Base-by-base conservation (phyloP, 2,888 invertebrate species). In the Minunthozetes semirufus region DNA sequence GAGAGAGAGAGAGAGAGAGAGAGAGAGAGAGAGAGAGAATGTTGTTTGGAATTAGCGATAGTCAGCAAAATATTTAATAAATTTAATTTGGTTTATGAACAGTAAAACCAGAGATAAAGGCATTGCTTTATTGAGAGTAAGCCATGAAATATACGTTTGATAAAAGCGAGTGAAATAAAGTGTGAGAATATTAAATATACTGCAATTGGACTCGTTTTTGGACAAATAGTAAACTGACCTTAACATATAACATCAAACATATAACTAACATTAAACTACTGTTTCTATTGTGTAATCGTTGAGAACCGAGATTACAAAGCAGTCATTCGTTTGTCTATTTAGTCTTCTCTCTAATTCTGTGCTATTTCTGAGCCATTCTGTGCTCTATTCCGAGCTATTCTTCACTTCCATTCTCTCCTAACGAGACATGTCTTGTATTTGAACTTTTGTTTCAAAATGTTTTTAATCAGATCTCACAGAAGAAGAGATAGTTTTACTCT, bases 381-480 rank as follows among this genome's bases (percentile, higher is more conserved):
- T 33, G 33, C 33, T 33, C 3, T 33, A 33, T 33, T 33, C 33
- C 8, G 33, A 5, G 33, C 33, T 33, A 33, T 33, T 33, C 33
- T 33, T 33, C 33, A 5, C 33, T 33, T 33, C 8, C 33, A 33
- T 33, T 33, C 33, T 3, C 6, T 3, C 6, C 48, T 63, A 63
- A 63, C 29, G 25, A 63, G 61, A 63, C 61, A 29, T 63, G 29
- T 25, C 27, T 63, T 63, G 29, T 22, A 63, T 27, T 63, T 63
- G 29, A 29, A 29, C 29, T 63, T 29, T 63, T 63, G 29, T 63
- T 63, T 63, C 29, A 29, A 33, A 17, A n/a, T 56, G 33, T 33
- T 33, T 63, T 63, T 63, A 63, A 63, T 63, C 61, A 63, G 61
- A 63, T 63, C 29, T 63, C 13, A 63, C 61, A n/a, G 11, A 27